Evolutionary conservation across 2,888 invertebrate species (phyloP).

Genomic region (Plagodis pulveraria): DNA sequence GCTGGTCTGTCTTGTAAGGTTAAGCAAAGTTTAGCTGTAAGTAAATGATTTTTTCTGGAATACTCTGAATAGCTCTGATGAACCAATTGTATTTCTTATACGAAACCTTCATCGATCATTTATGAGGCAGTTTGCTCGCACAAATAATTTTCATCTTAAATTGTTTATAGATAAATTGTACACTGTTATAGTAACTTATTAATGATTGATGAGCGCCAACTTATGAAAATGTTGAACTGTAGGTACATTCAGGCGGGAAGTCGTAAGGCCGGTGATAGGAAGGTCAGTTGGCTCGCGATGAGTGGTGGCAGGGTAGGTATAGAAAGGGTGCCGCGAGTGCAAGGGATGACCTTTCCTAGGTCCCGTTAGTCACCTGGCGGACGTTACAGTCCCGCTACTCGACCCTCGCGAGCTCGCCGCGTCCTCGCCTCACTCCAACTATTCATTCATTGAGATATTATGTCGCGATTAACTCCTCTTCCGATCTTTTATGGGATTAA

Average conservation of each 20-base stretch:
- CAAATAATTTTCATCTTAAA: no score
- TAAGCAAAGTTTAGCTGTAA: no score
- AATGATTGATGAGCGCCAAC: background rate
- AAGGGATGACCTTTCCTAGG: conserved; percentile 71
- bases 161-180: no score
- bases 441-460: conserved; percentile 5
- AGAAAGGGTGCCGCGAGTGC: conserved; percentile 38
- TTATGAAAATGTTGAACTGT: background rate
- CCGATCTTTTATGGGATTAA: no score
- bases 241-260: conserved; percentile 10
- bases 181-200: background rate
- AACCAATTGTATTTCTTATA: no score
- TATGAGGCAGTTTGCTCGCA: no score
- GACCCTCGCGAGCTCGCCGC: conserved; percentile 21
- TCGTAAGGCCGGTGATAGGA: background rate
- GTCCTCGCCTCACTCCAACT: conserved; percentile 8
- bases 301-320: background rate
- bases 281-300: background rate
- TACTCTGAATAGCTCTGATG: no score
- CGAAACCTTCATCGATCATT: no score
- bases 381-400: conserved; percentile 68
- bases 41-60: no score
- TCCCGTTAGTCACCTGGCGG: conserved; percentile 64
- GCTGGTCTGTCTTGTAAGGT: no score
- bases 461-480: background rate